Base-by-base conservation (phyloP, 2,113 vertebrate species). In the Caracal caracal region DNA sequence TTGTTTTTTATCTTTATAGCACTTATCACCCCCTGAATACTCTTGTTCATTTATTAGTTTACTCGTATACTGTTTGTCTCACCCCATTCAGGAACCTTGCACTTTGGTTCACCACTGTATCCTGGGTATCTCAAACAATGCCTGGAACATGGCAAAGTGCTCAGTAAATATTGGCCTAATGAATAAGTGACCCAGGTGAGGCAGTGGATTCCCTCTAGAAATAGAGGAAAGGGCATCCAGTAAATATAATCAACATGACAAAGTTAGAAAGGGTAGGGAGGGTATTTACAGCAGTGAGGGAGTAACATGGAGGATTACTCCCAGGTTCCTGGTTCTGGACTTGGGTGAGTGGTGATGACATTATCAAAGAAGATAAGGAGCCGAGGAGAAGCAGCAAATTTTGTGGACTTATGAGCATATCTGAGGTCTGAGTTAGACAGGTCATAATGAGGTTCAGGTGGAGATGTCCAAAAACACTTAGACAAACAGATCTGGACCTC, bases 101-200 rank as follows among this genome's bases (percentile, higher is more conserved):
- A n/a, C 22, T 90, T 93, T 61, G 66, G 84, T 68, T 97, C 37
- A 90, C 49, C 26, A 37, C 28, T 66, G 13, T 65, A 81, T 76
- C 70, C 68, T 86, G 59, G 87, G 84, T 43, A 90, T 76, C 37
- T 89, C 40, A 92, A 79, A 93, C 28, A 92, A 86, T 78, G 66
- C 26, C 59, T 76, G 73, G 28, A 17, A 56, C 30, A 61, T 26
- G 85, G 59, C 75, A 88, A 84, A 84, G 71, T 96, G 59, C 30
- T 94, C 80, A 92, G 79, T 91, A 93, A 96, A 93, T 30, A 94
- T 1, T 92, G 51, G 76, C 43, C 49, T 81, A 90, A 66, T 80
- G 90, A 93, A 84, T 94, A 88, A 92, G 95, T 68, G 70, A 71
- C 66, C n/a, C 66, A 78, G 43, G 65, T 30, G 76, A 90, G 37